These are phyloP conservation scores for Agrypnia vestita DNA, from an alignment of 1,140 invertebrate genomes.

Conservation along the genomic window DNA sequence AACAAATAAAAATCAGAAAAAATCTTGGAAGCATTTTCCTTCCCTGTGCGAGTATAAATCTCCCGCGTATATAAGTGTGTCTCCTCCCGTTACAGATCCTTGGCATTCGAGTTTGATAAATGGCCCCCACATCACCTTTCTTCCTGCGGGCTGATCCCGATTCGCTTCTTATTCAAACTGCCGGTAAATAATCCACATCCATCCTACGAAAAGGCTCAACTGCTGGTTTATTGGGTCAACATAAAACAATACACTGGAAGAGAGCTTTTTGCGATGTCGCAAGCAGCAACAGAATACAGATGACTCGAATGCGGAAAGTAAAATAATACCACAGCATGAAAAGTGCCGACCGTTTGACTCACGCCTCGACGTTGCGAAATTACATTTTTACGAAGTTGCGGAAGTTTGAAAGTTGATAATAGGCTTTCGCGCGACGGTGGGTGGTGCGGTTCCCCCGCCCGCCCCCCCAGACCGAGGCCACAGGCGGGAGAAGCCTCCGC, in stretches of 20 bases:
- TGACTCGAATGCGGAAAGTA: not conserved
- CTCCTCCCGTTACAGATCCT: conserved; percentile 32
- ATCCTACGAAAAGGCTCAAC: not conserved
- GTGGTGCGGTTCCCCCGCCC: not conserved
- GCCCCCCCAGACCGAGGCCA: conserved; percentile 3
- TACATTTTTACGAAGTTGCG: conserved; percentile 1
- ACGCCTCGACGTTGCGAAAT: not conserved
- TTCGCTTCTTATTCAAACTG: not conserved
- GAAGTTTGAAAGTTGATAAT: not conserved
- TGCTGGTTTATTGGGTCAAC: not conserved
- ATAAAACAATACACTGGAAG: not conserved
- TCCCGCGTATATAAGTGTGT: conserved; percentile 25
- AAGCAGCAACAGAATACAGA: not conserved
- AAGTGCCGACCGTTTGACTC: not conserved
- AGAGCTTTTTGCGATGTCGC: not conserved
- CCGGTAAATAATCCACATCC: not conserved
- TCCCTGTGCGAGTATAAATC: conserved; percentile 31
- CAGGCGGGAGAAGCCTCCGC: conserved; percentile 15
- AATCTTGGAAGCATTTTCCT: not conserved
- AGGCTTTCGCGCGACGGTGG: not conserved
- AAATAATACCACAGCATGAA: not conserved
- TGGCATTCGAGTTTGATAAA: conserved; percentile 41
- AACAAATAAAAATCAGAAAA: not conserved
- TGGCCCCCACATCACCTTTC: conserved; percentile 30
- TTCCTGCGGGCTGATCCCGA: conserved; percentile 26